Conservation (phyloP, 2,888 invertebrate species). For the Tortrix viridana region DNA sequence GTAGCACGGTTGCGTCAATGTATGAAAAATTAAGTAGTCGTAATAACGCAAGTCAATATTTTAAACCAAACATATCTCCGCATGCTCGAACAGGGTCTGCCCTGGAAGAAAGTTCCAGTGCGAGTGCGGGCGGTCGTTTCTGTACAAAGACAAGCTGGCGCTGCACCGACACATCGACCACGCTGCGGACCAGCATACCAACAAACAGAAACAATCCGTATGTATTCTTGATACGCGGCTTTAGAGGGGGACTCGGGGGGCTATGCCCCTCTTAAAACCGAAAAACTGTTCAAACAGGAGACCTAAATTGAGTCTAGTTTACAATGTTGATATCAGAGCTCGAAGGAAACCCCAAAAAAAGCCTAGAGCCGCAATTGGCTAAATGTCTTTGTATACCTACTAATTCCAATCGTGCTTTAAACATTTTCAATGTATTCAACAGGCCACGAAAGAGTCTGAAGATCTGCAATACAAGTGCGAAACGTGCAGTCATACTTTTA, state of each 20-base stretch:
- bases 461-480: constrained; percentile 56
- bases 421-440: constrained; percentile 31
- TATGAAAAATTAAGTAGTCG: too few species aligned
- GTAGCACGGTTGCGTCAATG: too few species aligned
- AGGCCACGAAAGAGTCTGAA: constrained; percentile 36
- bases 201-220: constrained; percentile 3
- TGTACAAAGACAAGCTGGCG: constrained; percentile 51
- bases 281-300: too few species aligned
- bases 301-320: too few species aligned
- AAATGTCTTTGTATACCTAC: too few species aligned
- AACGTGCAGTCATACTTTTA: constrained; percentile 56
- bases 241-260: too few species aligned
- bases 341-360: too few species aligned
- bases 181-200: constrained; percentile 24
- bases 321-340: too few species aligned
- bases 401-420: neutral
- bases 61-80: neutral
- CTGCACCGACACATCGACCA: constrained; percentile 53
- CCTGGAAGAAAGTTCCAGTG: constrained; percentile 51
- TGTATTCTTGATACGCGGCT: neutral
- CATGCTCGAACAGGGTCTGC: constrained; percentile 53
- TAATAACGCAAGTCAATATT: too few species aligned
- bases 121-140: constrained; percentile 56
- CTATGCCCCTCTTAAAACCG: too few species aligned
- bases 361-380: too few species aligned